Evolutionary conservation across 2,888 invertebrate genomes (phyloP), one percentile per base, ranked within the genome.

Genomic region (Caenorhabditis plicata): DNA sequence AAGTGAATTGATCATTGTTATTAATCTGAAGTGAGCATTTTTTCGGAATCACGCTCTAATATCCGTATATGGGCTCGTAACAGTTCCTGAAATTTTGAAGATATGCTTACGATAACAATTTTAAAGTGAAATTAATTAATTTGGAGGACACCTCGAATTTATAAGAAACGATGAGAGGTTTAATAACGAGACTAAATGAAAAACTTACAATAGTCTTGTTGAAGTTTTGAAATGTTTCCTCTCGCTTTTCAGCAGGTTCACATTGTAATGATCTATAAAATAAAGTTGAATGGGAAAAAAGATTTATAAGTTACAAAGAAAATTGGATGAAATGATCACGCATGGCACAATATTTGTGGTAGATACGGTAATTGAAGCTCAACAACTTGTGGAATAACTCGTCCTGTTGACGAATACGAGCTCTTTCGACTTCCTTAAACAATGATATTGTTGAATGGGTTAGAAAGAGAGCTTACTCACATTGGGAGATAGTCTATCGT

Each of bases 321-420:
- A 48, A 48, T 33, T 25, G 19, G 7, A 8, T 13, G 23, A 32
- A 40, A 48, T 17, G 15, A 7, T 57, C 40, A n/a, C 35, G 42
- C 22, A 57, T 41, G 27, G 46, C 32, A n/a, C 25, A 35, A 15
- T 51, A 57, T 51, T 46, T 33, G 4, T 51, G 26, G 19, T 51
- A 47, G 43, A 57, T 42, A 22, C 45, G 31, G 31, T 57, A 57
- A 19, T 51, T 57, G 11, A 51, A 17, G 9, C 39, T 29, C 22
- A 57, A 32, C 39, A 57, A 57, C 32, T 46, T 39, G 11, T 35
- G 43, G 23, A 47, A 57, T 3, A 36, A 35, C 3, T 22, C 32
- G 5, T 32, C 20, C 17, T 57, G 39, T 2, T 42, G 50, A 15
- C 25, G 27, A n/a, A 33, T n/a, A 31, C 29, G 23, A 20, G 46